A percentile compares a stretch with the other conserved stretches of the same genome.
Evolutionary conservation across 2,797 vertebrate genomes (phyloP).

Genomic region (Molothrus ater): DNA sequence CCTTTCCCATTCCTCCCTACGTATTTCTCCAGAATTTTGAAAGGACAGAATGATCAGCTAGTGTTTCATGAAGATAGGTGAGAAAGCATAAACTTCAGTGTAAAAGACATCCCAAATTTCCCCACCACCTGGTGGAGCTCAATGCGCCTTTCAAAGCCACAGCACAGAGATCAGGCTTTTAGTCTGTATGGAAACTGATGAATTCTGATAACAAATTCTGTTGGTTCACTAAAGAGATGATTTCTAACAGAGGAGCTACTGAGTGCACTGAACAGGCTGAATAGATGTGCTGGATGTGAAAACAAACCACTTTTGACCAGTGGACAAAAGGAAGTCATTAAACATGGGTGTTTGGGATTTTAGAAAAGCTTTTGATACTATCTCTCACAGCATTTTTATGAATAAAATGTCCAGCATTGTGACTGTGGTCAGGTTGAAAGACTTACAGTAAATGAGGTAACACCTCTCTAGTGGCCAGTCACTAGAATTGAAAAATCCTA

Average conservation of each 20-base stretch:
- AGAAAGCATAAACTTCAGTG: not conserved
- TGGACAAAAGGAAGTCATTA: not conserved
- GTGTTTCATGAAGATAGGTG: not conserved
- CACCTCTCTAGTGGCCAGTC: not conserved
- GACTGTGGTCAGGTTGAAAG: not conserved
- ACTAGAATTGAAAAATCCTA: not conserved
- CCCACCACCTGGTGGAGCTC: not conserved
- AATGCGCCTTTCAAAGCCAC: not conserved
- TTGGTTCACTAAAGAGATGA: not conserved
- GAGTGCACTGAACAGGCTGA: not conserved
- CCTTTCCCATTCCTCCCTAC: not conserved
- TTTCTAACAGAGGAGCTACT: not conserved
- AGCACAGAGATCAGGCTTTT: not conserved
- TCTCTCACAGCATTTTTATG: not conserved
- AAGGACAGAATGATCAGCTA: not conserved
- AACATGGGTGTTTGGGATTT: not conserved
- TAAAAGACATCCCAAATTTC: not conserved
- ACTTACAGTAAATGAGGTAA: not conserved
- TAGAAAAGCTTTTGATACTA: not conserved
- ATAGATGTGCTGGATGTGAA: not conserved
- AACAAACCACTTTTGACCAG: not conserved
- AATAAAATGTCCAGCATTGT: not conserved
- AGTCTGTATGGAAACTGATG: not conserved
- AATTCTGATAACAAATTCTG: slow-evolving; percentile 7
- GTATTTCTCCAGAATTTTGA: not conserved